Evolutionary conservation across 64 coral and sea anemone species (phyloP).

Genomic region (Orbicella faveolata): DNA sequence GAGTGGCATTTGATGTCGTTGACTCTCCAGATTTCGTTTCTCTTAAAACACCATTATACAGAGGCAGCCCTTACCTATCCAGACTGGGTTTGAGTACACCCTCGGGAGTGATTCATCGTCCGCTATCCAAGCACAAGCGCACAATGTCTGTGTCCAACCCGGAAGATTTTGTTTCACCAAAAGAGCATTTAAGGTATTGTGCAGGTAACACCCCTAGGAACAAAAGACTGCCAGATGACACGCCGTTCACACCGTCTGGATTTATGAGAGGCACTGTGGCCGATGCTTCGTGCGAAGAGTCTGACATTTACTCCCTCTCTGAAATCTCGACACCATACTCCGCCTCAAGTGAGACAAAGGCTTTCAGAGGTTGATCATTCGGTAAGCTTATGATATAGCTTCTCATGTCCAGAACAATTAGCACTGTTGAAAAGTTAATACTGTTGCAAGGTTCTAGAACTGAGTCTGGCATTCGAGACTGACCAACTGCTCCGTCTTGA

Average conservation of each 20-base stretch:
- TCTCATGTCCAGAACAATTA: too few species aligned
- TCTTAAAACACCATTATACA: not conserved
- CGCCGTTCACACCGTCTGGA: not conserved
- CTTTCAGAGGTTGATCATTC: not conserved
- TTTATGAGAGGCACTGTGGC: not conserved
- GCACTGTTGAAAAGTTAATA: too few species aligned
- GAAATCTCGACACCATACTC: not conserved
- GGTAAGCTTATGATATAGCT: not conserved
- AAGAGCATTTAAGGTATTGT: not conserved
- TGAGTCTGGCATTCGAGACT: too few species aligned
- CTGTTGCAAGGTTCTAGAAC: too few species aligned
- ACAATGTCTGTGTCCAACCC: not conserved
- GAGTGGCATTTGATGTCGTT: slow-evolving; percentile 36
- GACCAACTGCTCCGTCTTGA: too few species aligned
- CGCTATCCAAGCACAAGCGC: not conserved
- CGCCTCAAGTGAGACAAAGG: not conserved
- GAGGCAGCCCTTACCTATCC: not conserved
- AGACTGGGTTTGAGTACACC: slow-evolving; percentile 21
- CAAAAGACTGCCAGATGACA: not conserved
- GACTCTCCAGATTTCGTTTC: not conserved
- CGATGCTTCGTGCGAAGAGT: not conserved
- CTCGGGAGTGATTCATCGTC: slow-evolving; percentile 37
- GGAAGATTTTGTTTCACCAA: not conserved
- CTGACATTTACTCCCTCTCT: not conserved
- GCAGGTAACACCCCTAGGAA: not conserved